Percentiles rank a stretch among this genome's conserved stretches.
phyloP scores from a whole-genome alignment of 92 coral and sea anemone genomes.

The Epizoanthus scotinus region DNA sequence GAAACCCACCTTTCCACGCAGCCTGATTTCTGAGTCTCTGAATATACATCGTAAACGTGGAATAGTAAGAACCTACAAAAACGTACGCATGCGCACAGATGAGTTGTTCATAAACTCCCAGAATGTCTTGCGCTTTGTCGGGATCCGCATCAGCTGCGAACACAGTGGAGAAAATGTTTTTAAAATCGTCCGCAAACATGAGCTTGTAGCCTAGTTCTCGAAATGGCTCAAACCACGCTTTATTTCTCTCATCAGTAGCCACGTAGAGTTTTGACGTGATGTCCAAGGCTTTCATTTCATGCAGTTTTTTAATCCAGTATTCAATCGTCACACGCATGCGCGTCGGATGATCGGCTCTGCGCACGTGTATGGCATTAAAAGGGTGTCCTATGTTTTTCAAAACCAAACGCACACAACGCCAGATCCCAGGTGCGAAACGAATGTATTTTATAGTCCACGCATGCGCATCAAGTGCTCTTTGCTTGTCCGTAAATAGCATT shows the following conservation, averaged over 20 bases:
- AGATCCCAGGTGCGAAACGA: conserved; percentile 68
- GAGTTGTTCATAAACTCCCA: conserved; percentile 88
- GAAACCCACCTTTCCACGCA: conserved; percentile 66
- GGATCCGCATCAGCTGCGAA: conserved; percentile 22
- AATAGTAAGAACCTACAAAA: conserved; percentile 89
- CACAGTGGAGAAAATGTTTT: not conserved
- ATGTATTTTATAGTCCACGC: conserved; percentile 71
- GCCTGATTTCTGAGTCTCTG: conserved; percentile 70
- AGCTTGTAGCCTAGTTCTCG: conserved; percentile 76
- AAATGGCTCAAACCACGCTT: conserved; percentile 86
- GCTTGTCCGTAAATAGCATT: conserved; percentile 62
- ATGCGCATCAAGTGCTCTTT: conserved; percentile 77
- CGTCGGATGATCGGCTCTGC: conserved; percentile 84
- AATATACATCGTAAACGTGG: conserved; percentile 83
- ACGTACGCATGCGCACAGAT: conserved; percentile 78
- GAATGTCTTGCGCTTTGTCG: conserved; percentile 60
- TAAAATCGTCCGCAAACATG: conserved; percentile 74
- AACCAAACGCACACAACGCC: conserved; percentile 49
- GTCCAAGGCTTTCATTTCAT: conserved; percentile 51
- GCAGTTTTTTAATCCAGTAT: conserved; percentile 61
- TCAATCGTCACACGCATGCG: conserved; percentile 56
- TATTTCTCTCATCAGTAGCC: conserved; percentile 88
- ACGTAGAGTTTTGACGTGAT: conserved; percentile 75
- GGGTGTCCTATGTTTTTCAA: conserved; percentile 54
- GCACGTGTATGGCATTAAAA: conserved; percentile 87